phyloP scores from a whole-genome alignment of 2,888 invertebrate genomes.

The Mechanitis messenoides region DNA sequence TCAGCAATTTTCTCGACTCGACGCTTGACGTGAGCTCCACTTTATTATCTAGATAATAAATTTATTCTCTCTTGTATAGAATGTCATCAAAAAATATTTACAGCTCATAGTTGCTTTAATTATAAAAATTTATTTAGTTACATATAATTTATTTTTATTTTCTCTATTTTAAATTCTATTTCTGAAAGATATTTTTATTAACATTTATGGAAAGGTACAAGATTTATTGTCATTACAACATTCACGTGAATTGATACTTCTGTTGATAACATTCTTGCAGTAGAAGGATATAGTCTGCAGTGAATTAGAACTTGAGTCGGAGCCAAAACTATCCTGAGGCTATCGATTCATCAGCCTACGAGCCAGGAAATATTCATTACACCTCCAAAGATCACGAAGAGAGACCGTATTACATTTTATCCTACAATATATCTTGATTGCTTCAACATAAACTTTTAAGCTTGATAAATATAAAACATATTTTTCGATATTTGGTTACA shows the following conservation, averaged over 20 bases:
- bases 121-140: background rate
- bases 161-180: too few species aligned
- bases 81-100: slow-evolving; percentile 1
- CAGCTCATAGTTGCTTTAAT: background rate
- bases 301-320: slow-evolving; percentile 16
- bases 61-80: slow-evolving; percentile 4
- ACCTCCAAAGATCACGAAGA: background rate
- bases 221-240: background rate
- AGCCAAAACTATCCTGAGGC: slow-evolving; percentile 15
- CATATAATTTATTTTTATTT: too few species aligned
- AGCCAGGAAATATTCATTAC: slow-evolving; percentile 1
- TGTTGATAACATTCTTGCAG: slow-evolving; percentile 4
- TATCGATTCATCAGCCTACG: slow-evolving; percentile 16
- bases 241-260: background rate
- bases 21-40: slow-evolving; percentile 15
- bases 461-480: background rate
- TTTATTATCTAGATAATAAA: slow-evolving; percentile 6
- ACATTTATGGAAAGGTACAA: background rate
- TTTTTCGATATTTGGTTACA: too few species aligned
- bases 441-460: background rate
- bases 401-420: background rate
- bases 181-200: background rate
- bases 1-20: slow-evolving; percentile 17
- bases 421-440: background rate
- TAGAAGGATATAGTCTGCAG: slow-evolving; percentile 8